These are phyloP conservation scores for Perithous albicinctus DNA, from an alignment of 2,888 invertebrate species.

Conservation along the genomic window DNA sequence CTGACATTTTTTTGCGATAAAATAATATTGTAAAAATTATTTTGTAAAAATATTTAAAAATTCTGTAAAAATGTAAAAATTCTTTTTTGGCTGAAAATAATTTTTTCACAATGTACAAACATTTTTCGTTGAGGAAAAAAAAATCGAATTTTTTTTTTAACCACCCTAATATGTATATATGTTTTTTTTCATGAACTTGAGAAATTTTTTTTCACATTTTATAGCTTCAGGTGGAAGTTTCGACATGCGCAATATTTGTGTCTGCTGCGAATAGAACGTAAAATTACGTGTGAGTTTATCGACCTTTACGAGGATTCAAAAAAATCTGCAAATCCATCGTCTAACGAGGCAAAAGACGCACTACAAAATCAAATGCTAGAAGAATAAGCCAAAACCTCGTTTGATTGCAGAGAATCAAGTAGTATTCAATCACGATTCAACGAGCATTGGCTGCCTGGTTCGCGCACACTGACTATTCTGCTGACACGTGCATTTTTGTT, in stretches of 20 bases:
- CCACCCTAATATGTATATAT: no score
- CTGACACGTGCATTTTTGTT: slow-evolving; percentile 55
- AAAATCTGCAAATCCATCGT: slow-evolving; percentile 59
- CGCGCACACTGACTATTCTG: slow-evolving; percentile 29
- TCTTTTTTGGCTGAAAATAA: no score
- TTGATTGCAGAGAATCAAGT: slow-evolving; percentile 17
- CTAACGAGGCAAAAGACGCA: slow-evolving; percentile 36
- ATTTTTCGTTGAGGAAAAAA: no score
- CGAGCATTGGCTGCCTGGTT: slow-evolving; percentile 36
- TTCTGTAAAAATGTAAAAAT: no score
- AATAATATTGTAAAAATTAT: no score
- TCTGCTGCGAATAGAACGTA: background rate
- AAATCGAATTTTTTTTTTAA: no score
- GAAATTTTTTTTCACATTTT: no score
- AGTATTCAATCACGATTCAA: slow-evolving; percentile 56
- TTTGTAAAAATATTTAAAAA: no score
- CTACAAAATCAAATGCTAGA: slow-evolving; percentile 49
- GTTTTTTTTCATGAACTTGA: no score
- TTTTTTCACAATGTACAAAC: no score
- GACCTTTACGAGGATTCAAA: slow-evolving; percentile 47
- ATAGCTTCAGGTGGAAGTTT: slow-evolving; percentile 17
- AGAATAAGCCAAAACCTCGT: background rate
- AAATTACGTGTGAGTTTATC: slow-evolving; percentile 26
- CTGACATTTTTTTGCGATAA: no score
- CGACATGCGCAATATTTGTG: background rate